These are phyloP conservation scores for Trinorchestia longiramus DNA, from an alignment of 1,140 invertebrate genomes.

Conservation along the genomic window DNA sequence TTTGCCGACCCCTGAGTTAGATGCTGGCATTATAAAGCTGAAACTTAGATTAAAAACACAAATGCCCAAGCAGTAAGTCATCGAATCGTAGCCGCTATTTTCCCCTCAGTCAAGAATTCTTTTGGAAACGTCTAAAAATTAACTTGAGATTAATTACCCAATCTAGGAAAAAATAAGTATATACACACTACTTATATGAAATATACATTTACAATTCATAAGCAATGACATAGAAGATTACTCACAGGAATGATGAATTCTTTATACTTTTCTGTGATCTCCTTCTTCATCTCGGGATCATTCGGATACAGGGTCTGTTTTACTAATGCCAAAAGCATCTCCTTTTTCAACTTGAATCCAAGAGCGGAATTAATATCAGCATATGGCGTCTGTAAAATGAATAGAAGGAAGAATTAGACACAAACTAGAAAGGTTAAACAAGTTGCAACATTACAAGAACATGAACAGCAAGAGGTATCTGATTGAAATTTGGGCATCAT, in stretches of 20 bases:
- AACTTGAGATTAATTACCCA: too few relatives aligned
- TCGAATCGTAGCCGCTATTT: too few relatives aligned
- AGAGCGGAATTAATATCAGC: conserved; percentile 87
- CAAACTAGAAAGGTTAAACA: neutral
- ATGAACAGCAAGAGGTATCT: neutral
- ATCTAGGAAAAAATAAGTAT: too few relatives aligned
- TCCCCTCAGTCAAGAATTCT: too few relatives aligned
- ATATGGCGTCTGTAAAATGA: conserved; percentile 78
- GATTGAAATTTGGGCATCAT: too few relatives aligned
- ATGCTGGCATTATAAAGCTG: too few relatives aligned
- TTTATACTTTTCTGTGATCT: conserved; percentile 86
- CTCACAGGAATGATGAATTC: conserved; percentile 86
- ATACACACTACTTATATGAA: too few relatives aligned
- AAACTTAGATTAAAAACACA: too few relatives aligned
- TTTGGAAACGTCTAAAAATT: too few relatives aligned
- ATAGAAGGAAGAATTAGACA: neutral
- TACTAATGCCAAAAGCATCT: conserved; percentile 84
- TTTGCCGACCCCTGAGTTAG: too few relatives aligned
- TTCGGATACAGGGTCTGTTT: conserved; percentile 80
- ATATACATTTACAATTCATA: neutral
- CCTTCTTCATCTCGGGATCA: conserved; percentile 78
- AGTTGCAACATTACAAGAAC: neutral
- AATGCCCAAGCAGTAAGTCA: too few relatives aligned
- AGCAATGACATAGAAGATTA: neutral
- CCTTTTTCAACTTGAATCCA: conserved; percentile 84